These are phyloP conservation scores for Oxyura jamaicensis DNA, from an alignment of 2,113 vertebrate species.

Conservation along the genomic window DNA sequence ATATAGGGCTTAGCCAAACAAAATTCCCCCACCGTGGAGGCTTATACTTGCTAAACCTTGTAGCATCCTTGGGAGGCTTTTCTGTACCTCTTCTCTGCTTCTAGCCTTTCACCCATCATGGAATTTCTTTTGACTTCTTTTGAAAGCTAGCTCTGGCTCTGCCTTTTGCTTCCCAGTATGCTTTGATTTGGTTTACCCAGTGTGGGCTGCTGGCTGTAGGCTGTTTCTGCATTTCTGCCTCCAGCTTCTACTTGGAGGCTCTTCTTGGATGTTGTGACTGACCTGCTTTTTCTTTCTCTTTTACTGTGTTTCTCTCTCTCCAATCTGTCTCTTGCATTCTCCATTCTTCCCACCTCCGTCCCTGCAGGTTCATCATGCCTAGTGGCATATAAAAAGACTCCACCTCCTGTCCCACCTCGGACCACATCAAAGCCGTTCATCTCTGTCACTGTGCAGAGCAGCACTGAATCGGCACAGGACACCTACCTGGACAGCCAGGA, in stretches of 20 bases:
- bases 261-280: constrained; percentile 44
- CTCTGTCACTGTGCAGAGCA: constrained; percentile 98
- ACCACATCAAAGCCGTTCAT: constrained; percentile 98
- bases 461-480: constrained; percentile 98
- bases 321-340: constrained; percentile 15
- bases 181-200: constrained; percentile 51
- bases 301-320: constrained; percentile 17
- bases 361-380: constrained; percentile 92
- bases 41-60: not conserved
- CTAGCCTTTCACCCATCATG: constrained; percentile 29
- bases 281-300: constrained; percentile 66
- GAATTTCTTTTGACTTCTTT: constrained; percentile 51
- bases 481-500: constrained; percentile 96
- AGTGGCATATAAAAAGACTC: constrained; percentile 96
- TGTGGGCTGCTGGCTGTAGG: constrained; percentile 56
- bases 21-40: not conserved
- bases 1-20: constrained; percentile 29
- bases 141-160: constrained; percentile 65
- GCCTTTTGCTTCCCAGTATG: constrained; percentile 14
- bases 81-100: constrained; percentile 34
- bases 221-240: constrained; percentile 55
- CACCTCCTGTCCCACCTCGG: constrained; percentile 95
- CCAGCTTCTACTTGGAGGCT: constrained; percentile 32
- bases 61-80: constrained; percentile 36
- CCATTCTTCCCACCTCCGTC: constrained; percentile 6